Conservation (phyloP, 2,888 invertebrate species). For the Drosophila melanosoma region DNA sequence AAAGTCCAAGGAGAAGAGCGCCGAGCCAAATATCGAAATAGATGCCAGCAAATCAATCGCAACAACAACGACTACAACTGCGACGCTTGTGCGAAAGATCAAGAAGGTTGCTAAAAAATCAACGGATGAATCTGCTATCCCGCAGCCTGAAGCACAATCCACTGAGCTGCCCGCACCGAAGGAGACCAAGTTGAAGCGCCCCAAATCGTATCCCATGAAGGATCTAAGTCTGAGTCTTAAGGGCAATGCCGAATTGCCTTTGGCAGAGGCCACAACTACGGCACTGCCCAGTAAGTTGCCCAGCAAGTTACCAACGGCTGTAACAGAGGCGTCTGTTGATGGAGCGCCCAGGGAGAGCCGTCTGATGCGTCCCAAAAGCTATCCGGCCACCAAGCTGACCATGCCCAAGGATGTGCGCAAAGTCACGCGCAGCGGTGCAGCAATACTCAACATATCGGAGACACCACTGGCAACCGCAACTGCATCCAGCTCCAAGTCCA, state of each 20-base stretch:
- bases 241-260: constrained; percentile 39
- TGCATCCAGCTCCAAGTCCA: constrained; percentile 54
- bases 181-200: constrained; percentile 86
- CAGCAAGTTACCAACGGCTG: constrained; percentile 49
- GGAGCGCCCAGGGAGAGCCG: constrained; percentile 72
- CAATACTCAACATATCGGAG: constrained; percentile 64
- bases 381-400: constrained; percentile 85
- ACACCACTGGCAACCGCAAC: constrained; percentile 2
- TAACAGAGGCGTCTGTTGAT: constrained; percentile 24
- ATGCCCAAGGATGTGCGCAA: constrained; percentile 83
- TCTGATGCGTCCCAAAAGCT: constrained; percentile 87
- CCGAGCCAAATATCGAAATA: constrained; percentile 44
- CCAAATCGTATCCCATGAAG: constrained; percentile 87
- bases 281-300: constrained; percentile 50
- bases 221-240: constrained; percentile 69
- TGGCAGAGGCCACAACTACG: constrained; percentile 21
- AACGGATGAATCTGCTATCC: constrained; percentile 40
- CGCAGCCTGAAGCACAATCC: constrained; percentile 38
- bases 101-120: constrained; percentile 82
- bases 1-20: constrained; percentile 76
- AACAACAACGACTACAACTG: constrained; percentile 49
- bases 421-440: constrained; percentile 71
- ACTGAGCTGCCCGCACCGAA: constrained; percentile 66
- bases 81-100: constrained; percentile 74
- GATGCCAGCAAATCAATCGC: constrained; percentile 32